Evolutionary conservation across 2,888 invertebrate genomes (phyloP), one percentile per base, ranked within the genome.

Genomic region (Hypomecis punctinalis): DNA sequence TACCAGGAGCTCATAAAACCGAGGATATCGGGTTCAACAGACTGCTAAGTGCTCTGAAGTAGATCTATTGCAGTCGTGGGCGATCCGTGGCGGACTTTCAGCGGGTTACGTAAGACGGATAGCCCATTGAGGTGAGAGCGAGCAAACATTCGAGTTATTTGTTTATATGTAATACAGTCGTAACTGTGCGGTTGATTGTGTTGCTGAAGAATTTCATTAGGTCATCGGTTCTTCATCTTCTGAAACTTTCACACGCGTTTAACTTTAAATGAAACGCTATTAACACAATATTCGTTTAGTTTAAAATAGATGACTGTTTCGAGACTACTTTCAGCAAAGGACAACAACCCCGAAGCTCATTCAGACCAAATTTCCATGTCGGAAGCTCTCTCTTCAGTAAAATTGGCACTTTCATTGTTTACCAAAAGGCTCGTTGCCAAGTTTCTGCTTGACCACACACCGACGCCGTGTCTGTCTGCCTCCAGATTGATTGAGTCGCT

Each of bases 341-440:
- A 65, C 61, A 68, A 61, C 58, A 67, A 70, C 69, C 70, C 36
- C 65, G 36, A 56, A 56, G 63, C 47, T 63, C 66, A 62, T 62
- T 67, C 60, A 53, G 60, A 52, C 52, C 56, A 56, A 51, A 60
- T 55, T 39, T 46, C 55, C 39, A 51, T 53, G 63, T 69, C 69
- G 69, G 71, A 69, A 71, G 68, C 36, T 48, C 56, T 49, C 57
- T 61, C 62, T 68, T 66, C 35, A 56, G 63, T 55, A 64, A 68
- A 73, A 68, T 73, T 71, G 73, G 69, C 73, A 68, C 69, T 71
- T 68, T 63, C 55, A 60, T 61, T 68, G 58, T 73, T 71, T 70
- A 73, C 63, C 56, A 48, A 59, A 58, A 64, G 56, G 68, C 66
- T 67, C 23, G 42, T 54, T 70, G 73, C 73, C 73, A 73, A 73